A percentile compares a stretch with the other conserved stretches of the same genome.
Conservation (phyloP, 1,140 invertebrate species). For the Drosophila arizonae region DNA sequence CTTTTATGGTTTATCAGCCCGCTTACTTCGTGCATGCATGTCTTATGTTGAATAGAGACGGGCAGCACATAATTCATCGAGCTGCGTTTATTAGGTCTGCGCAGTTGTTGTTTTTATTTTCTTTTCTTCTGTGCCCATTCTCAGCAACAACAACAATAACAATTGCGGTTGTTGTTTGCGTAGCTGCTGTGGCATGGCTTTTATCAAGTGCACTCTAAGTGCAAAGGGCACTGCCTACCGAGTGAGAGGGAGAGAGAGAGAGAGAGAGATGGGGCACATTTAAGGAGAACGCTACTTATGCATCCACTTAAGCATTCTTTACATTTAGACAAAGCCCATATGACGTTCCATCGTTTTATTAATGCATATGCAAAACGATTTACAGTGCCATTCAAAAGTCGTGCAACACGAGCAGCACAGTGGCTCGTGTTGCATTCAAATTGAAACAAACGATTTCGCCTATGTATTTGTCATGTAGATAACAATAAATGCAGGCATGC, state of each 20-base stretch:
- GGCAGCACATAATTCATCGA: constrained; percentile 55
- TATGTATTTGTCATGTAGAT: constrained; percentile 1
- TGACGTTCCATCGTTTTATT: constrained; percentile 19
- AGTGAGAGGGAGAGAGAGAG: neutral
- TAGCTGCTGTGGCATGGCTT: constrained; percentile 38
- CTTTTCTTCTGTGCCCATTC: constrained; percentile 43
- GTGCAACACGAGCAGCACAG: constrained; percentile 28
- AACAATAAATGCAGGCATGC: too few species aligned
- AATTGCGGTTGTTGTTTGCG: constrained; percentile 15
- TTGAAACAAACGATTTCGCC: constrained; percentile 3
- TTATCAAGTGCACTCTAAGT: constrained; percentile 57
- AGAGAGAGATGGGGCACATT: neutral
- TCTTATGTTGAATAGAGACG: constrained; percentile 17
- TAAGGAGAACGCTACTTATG: constrained; percentile 35
- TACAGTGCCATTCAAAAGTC: constrained; percentile 46
- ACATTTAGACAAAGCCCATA: constrained; percentile 41
- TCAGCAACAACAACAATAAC: constrained; percentile 22
- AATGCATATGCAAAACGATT: constrained; percentile 36
- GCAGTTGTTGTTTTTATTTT: constrained; percentile 30
- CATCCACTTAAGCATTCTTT: constrained; percentile 43
- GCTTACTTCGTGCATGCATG: constrained; percentile 24
- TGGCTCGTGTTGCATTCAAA: constrained; percentile 9
- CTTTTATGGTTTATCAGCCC: constrained; percentile 49
- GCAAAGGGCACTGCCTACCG: neutral
- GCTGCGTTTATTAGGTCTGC: constrained; percentile 55